Base-by-base conservation (phyloP, 2,888 invertebrate species). In the Acronicta alni region DNA sequence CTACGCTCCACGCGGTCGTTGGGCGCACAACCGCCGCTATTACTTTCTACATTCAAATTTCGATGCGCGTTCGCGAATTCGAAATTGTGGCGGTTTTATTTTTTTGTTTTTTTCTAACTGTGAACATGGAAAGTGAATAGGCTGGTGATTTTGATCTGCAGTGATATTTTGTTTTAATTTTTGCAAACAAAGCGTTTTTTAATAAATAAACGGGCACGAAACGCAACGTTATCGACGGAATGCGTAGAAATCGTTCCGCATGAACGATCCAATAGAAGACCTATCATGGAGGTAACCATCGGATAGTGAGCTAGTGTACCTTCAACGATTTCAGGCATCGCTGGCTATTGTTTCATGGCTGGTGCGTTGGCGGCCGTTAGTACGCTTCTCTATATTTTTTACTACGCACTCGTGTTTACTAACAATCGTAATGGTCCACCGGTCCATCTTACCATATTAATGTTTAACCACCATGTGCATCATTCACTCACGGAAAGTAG, bases 191-290 rank as follows among this genome's bases (percentile, higher is more conserved):
- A 61, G 48, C 57, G 64, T 51, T 32, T 59, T 63, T 56, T 56
- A 75, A 71, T 75, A 66, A 32, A 59, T 70, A 69, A 70, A 67
- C 67, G 64, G 58, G 56, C 65, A 61, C 51, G 26, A 12, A 69
- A 53, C 62, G 66, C 67, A 62, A 72, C 63, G 61, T 76, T 83
- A 80, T 83, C 66, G 75, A 60, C 77, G 84, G 86, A 85, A 88
- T 88, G 90, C 84, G 84, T 88, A 88, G 89, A 90, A 89, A 90
- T 89, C 83, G 89, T 84, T 84, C 75, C 87, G 88, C 90, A 81
- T 82, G 86, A 90, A 74, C 78, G 82, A 75, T 79, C 75, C 72
- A 67, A 77, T 79, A 67, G 84, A 86, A 86, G 85, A 88, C 81
- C 55, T 75, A 78, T 72, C 83, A 80, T 89, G 88, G 85, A 88